These are phyloP conservation scores for Tor tambroides DNA, from an alignment of 2,113 vertebrate genomes.

Conservation along the genomic window DNA sequence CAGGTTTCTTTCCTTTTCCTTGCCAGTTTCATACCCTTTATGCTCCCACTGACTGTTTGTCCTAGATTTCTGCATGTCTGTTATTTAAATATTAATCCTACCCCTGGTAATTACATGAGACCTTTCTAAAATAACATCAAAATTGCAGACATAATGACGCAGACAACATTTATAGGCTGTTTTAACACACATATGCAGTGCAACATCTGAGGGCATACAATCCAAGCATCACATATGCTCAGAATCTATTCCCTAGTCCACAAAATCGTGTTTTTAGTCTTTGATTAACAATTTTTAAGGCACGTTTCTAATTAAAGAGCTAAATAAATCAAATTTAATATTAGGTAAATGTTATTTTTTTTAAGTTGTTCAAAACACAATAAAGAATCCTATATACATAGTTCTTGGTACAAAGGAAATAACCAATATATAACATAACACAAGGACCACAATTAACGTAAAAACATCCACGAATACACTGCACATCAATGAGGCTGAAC, in stretches of 20 bases:
- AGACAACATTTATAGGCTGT: conserved; percentile 19
- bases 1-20: conserved; percentile 13
- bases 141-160: conserved; percentile 20
- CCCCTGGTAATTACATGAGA: conserved; percentile 39
- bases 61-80: conserved; percentile 22
- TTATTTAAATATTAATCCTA: conserved; percentile 31
- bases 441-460: conserved; percentile 38
- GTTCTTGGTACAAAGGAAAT: conserved; percentile 40
- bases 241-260: conserved; percentile 6
- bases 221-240: conserved; percentile 22
- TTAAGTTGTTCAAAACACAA: conserved; percentile 41
- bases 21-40: background rate
- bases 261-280: conserved; percentile 46
- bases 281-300: background rate
- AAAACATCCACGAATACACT: conserved; percentile 31
- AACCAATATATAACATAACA: conserved; percentile 44
- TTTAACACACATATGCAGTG: conserved; percentile 51
- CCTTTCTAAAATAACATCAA: conserved; percentile 32
- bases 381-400: conserved; percentile 42
- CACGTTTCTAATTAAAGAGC: background rate
- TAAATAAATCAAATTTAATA: conserved; percentile 4
- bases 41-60: conserved; percentile 23
- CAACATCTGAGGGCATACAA: conserved; percentile 50
- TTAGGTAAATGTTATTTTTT: conserved; percentile 43
- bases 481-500: conserved; percentile 14